Conservation (phyloP, 2,797 vertebrate species). For the Sebastes reedi region DNA sequence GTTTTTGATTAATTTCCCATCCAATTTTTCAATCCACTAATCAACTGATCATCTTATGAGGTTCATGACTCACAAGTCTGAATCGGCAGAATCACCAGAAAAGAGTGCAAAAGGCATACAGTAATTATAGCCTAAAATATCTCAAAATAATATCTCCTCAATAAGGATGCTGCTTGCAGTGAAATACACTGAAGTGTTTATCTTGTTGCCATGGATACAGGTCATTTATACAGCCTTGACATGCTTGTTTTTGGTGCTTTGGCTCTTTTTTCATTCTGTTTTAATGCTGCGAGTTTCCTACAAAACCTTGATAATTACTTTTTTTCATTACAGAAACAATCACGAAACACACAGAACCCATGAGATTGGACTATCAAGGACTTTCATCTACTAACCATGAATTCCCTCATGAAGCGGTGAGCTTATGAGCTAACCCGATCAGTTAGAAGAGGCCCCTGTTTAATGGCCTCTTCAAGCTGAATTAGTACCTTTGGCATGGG, state of each 20-base stretch:
- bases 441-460: neutral
- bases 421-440: neutral
- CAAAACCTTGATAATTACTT: neutral
- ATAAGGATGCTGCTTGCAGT: neutral
- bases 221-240: slow-evolving; percentile 9
- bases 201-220: slow-evolving; percentile 48
- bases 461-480: neutral
- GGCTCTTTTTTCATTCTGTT: neutral
- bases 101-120: neutral
- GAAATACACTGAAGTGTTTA: neutral
- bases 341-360: neutral
- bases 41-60: neutral
- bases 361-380: neutral
- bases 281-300: neutral
- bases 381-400: neutral
- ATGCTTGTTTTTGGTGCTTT: neutral
- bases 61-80: neutral
- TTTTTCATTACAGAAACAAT: neutral
- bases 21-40: neutral
- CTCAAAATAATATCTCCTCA: neutral
- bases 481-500: slow-evolving; percentile 93
- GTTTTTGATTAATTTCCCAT: neutral
- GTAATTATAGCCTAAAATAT: neutral
- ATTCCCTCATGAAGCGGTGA: neutral
- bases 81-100: neutral